Conservation (phyloP, 2,113 vertebrate species). For the Calypte anna region DNA sequence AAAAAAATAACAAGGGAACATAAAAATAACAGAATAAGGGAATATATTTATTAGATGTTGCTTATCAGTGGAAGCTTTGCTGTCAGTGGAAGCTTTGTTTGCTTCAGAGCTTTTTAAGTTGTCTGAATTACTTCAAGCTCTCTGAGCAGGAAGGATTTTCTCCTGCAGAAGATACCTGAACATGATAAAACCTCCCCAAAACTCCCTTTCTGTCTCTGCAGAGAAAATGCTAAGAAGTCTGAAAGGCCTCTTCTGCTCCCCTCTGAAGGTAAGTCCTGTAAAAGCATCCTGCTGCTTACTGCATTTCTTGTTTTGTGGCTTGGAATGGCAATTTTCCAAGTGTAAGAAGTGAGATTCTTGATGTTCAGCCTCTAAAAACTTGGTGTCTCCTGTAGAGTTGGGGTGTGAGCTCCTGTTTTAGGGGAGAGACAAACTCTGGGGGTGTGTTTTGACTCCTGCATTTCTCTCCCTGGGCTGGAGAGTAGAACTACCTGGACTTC, state of each 20-base stretch:
- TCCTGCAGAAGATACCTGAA: neutral
- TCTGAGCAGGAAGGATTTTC: neutral
- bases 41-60: neutral
- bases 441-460: accelerated
- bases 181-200: neutral
- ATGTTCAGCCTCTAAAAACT: accelerated
- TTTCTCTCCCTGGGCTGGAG: neutral
- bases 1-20: too few species aligned
- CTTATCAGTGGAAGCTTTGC: neutral
- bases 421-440: neutral
- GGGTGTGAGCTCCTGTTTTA: neutral
- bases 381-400: neutral
- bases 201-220: neutral
- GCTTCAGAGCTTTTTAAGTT: neutral
- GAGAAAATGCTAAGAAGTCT: conserved; percentile 69
- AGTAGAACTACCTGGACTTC: too few species aligned
- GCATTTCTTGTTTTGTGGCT: neutral
- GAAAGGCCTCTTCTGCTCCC: neutral
- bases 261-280: conserved; percentile 53
- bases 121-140: neutral
- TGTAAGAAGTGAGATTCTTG: neutral
- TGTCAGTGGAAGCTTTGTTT: neutral
- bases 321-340: neutral
- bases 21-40: neutral
- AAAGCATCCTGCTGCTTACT: neutral